Evolutionary conservation across 1,140 invertebrate genomes (phyloP), one percentile per base, ranked within the genome.

Genomic region (Magallana gigas): DNA sequence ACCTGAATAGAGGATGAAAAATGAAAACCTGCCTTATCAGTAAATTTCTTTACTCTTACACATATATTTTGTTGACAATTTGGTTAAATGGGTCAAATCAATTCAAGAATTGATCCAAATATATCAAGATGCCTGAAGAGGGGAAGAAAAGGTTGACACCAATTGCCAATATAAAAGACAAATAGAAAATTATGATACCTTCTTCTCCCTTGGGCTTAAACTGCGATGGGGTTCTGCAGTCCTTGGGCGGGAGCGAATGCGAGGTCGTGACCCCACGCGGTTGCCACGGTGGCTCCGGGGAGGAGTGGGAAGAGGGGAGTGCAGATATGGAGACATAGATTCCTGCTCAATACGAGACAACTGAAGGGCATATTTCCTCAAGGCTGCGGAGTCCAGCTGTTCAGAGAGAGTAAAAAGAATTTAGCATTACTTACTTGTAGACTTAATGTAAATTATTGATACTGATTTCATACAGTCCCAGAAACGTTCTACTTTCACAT

Each of bases 311-410:
- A 91, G 82, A 56, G 90, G 91, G 16, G 90, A 87, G 8, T 90
- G 84, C 12, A 92, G 68, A 86, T 94, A 93, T 11, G 94, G 94
- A 12, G 94, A 94, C 71, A 87, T 76, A 1, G 88, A 86, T 16
- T 91, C 91, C 83, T 92, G 90, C 68, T 93, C 91, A 57, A 91
- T 88, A 80, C 92, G 90, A 8, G 91, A 90, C 83, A 94, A 60
- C 57, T 87, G 86, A 62, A 92, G 90, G 1, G 92, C 93, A 90
- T 94, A 94, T 83, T 94, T 92, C 83, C 91, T 88, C 56, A 94
- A 88, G 8, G 93, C 91, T 60, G 87, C 87, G 12, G 91, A 90
- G 88, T 94, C 92, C 71, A 94, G 90, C 93, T 94, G 88, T 18
- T 89, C 62, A 68, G 18, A 12, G 23, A 80, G 60, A 36, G 23